Conservation (phyloP, 2,797 vertebrate species). For the Dromococcyx pavoninus region DNA sequence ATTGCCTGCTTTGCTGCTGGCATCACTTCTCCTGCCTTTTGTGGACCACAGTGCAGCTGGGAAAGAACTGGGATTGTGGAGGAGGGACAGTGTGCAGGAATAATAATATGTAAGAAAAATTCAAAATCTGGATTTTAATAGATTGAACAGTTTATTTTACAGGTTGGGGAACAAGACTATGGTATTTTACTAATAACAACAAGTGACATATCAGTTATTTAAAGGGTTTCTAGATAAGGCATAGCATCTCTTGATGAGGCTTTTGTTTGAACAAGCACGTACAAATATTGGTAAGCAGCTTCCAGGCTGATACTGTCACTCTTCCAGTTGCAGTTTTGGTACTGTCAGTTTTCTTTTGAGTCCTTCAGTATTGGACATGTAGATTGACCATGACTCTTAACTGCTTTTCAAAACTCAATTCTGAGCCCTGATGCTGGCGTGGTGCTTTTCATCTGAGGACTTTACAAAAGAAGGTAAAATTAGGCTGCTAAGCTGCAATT, state of each 20-base stretch:
- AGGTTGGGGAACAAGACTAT: background rate
- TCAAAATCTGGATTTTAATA: background rate
- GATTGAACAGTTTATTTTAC: background rate
- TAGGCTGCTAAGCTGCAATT: constrained; percentile 2
- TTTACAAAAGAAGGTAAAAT: background rate
- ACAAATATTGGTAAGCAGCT: background rate
- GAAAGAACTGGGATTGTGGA: background rate
- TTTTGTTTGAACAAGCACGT: background rate
- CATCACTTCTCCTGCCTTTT: background rate
- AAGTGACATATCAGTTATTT: background rate
- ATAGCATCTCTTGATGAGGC: background rate
- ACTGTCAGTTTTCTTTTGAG: background rate
- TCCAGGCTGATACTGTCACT: background rate
- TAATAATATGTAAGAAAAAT: background rate
- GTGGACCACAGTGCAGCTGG: background rate
- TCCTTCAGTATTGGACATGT: background rate
- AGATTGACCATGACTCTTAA: background rate
- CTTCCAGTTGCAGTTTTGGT: background rate
- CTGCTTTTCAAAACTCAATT: background rate
- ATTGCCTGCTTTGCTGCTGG: background rate
- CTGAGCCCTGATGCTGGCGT: background rate
- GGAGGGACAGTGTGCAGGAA: background rate
- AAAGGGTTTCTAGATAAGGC: background rate
- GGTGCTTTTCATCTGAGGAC: background rate
- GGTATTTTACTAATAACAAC: background rate